Base-by-base conservation (phyloP, 1,140 invertebrate genomes). In the Lerema accius region DNA sequence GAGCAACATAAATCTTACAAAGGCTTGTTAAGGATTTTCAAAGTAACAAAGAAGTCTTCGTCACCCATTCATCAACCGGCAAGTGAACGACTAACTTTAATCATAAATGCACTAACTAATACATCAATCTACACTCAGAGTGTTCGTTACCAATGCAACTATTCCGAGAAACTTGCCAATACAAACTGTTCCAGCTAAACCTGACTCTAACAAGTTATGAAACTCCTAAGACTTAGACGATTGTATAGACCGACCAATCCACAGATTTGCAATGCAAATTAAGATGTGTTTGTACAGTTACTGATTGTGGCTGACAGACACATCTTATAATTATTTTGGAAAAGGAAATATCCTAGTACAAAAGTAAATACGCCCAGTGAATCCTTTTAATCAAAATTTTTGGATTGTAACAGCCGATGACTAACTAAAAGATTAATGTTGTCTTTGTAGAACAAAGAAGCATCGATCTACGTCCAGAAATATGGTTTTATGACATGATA, bases 151-250 rank as follows among this genome's bases (percentile, higher is more conserved):
- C 42, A 48, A 59, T 59, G 17, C 42, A 46, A 37, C 43, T 50
- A 14, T 59, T 46, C 55, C 19, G 10, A 4, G 6, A 11, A 46
- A 46, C 16, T 59, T 46, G 28, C 9, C 55, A 37, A 46, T 59
- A 59, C 55, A 59, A 59, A 59, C 55, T 59, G n/a, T 40, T 28
- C 16, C 55, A 16, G 13, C 51, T 59, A 59, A 46, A 59, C 45
- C 55, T 46, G 26, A 59, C 55, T 59, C 42, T 45, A 19, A 37
- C 55, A 59, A 59, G 55, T 58, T 37, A 58, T 35, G 42, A 13
- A 58, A 58, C 28, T 58, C 15, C 51, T 14, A 55, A 40, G 16
- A 42, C 42, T 59, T 32, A 59, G 55, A 59, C 55, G 55, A 59
- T 59, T 59, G 55, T 59, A 46, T 17, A 37, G 42, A 35, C 13